Percentiles rank a stretch among this genome's conserved stretches.
phyloP scores from a whole-genome alignment of 2,888 invertebrate species.

The Rosalia funebris region DNA sequence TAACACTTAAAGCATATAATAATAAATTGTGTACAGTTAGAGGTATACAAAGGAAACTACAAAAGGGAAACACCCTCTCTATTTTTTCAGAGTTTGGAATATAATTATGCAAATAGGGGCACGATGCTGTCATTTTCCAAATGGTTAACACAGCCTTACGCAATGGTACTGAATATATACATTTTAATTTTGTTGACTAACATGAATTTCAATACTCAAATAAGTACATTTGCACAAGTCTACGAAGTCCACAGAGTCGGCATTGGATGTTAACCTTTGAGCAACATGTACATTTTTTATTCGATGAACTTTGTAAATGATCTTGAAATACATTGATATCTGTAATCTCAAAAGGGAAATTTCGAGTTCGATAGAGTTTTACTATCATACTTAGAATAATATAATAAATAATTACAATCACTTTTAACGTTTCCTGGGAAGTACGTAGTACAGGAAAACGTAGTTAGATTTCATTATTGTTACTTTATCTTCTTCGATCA shows the following conservation, averaged over 20 bases:
- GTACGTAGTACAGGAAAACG: no score
- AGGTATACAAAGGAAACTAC: slow-evolving; percentile 42
- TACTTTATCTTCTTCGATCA: no score
- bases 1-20: slow-evolving; percentile 40
- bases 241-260: neutral
- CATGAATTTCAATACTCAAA: slow-evolving; percentile 21
- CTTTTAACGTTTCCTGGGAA: no score
- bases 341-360: no score
- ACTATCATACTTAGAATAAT: no score
- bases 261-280: no score
- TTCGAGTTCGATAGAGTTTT: no score
- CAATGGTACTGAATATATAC: slow-evolving; percentile 36
- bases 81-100: slow-evolving; percentile 41
- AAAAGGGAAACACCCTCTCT: slow-evolving; percentile 43
- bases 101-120: slow-evolving; percentile 45
- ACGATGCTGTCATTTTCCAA: slow-evolving; percentile 48
- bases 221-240: slow-evolving; percentile 5
- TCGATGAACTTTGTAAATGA: no score
- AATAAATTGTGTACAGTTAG: slow-evolving; percentile 44
- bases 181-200: slow-evolving; percentile 35
- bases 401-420: no score
- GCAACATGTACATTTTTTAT: no score
- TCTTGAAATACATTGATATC: no score
- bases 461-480: no score
- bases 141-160: slow-evolving; percentile 42